phyloP scores from a whole-genome alignment of 2,113 vertebrate species.

The Alosa alosa region DNA sequence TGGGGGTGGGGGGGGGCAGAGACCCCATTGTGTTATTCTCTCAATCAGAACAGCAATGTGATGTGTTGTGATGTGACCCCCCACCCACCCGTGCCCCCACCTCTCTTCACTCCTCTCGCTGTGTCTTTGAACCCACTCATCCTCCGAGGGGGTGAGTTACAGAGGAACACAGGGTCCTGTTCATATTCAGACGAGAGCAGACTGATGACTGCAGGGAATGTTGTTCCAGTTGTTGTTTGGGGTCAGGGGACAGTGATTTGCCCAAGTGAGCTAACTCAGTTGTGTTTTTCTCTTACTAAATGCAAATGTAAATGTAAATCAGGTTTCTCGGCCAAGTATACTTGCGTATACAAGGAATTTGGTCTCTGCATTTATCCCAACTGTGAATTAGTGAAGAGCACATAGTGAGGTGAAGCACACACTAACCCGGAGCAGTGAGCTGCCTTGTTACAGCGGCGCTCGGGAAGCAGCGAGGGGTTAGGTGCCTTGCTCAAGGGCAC shows the following conservation, averaged over 20 bases:
- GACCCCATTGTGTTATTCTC: background rate
- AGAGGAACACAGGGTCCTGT: background rate
- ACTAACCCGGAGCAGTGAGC: too few species aligned
- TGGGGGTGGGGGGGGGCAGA: background rate
- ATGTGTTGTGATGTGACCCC: background rate
- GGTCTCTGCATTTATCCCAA: too few species aligned
- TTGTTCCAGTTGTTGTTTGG: background rate
- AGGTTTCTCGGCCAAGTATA: too few species aligned
- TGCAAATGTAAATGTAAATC: too few species aligned
- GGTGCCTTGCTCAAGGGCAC: too few species aligned
- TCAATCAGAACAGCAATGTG: background rate
- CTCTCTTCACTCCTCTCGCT: background rate
- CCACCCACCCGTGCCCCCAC: background rate
- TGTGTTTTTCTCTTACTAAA: background rate
- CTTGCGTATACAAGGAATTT: too few species aligned
- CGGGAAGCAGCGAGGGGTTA: too few species aligned
- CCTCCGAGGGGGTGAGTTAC: background rate
- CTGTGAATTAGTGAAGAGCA: too few species aligned
- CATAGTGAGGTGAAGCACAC: too few species aligned
- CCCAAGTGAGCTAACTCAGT: background rate
- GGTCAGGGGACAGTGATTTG: background rate
- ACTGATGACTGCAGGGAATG: background rate
- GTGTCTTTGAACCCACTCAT: constrained; percentile 9
- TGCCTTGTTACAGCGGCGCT: too few species aligned
- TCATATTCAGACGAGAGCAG: background rate